A percentile compares a stretch with the other conserved stretches of the same genome.
Conservation (phyloP, 2,888 invertebrate species). For the Apamea anceps region DNA sequence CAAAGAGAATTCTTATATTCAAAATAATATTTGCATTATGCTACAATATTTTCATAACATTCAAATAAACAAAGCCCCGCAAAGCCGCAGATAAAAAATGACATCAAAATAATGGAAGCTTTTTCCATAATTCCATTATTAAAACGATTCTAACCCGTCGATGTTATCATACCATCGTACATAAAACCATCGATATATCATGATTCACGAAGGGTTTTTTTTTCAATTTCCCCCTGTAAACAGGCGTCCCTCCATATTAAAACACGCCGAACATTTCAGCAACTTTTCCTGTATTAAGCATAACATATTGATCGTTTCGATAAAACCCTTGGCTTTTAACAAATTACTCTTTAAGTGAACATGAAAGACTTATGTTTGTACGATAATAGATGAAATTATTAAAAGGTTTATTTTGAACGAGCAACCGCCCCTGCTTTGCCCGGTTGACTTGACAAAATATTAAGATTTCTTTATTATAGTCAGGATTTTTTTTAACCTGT, state of each 20-base stretch:
- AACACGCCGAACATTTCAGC: constrained; percentile 29
- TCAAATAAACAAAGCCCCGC: constrained; percentile 8
- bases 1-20: background rate
- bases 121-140: constrained; percentile 40
- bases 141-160: constrained; percentile 46
- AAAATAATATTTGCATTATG: background rate
- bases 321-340: constrained; percentile 61
- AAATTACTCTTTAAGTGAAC: constrained; percentile 55
- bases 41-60: background rate
- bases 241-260: constrained; percentile 34
- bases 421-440: background rate
- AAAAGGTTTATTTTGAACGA: constrained; percentile 31
- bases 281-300: constrained; percentile 34
- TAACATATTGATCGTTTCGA: constrained; percentile 52
- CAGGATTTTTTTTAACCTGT: no score
- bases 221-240: constrained; percentile 58
- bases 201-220: constrained; percentile 38
- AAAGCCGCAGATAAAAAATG: constrained; percentile 11
- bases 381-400: constrained; percentile 42
- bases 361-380: constrained; percentile 46
- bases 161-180: constrained; percentile 41
- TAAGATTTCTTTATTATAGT: background rate
- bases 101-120: constrained; percentile 12
- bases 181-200: constrained; percentile 43
- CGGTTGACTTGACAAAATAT: background rate